A percentile compares a stretch with the other conserved stretches of the same genome.
phyloP scores from a whole-genome alignment of 2,113 vertebrate species.

The Hyperopisus bebe region DNA sequence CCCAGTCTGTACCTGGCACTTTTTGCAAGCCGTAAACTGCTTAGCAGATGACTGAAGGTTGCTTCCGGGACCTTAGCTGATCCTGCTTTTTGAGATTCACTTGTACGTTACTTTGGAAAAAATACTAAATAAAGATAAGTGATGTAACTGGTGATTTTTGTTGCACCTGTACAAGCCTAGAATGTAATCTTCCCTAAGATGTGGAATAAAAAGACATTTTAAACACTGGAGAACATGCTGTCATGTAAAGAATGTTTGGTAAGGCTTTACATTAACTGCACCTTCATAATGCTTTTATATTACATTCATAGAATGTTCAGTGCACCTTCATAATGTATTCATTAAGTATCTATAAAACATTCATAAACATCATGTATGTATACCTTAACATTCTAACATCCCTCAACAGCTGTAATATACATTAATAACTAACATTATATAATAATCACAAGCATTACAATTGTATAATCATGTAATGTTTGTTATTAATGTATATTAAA shows the following conservation, averaged over 20 bases:
- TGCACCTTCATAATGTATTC: too few relatives aligned
- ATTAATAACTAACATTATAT: too few relatives aligned
- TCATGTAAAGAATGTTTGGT: neutral
- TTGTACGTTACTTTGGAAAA: neutral
- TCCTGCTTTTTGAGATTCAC: neutral
- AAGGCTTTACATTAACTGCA: too few relatives aligned
- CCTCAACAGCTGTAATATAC: too few relatives aligned
- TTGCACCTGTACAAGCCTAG: neutral
- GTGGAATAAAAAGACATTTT: neutral
- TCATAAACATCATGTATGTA: too few relatives aligned
- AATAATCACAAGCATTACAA: too few relatives aligned
- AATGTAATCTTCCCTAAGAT: neutral
- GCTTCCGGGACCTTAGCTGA: neutral
- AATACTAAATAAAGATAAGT: neutral
- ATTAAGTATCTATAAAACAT: too few relatives aligned
- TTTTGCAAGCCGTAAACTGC: neutral
- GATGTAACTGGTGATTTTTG: neutral
- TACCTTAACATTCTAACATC: too few relatives aligned
- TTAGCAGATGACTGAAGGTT: neutral
- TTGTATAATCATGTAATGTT: too few relatives aligned
- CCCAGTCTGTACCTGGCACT: neutral
- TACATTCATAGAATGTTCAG: too few relatives aligned
- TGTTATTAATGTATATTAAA: too few relatives aligned
- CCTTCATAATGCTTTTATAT: too few relatives aligned
- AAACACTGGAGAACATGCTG: neutral